Evolutionary conservation across 2,797 vertebrate species (phyloP), one percentile per base, ranked within the genome.

Genomic region (Tinamus major): DNA sequence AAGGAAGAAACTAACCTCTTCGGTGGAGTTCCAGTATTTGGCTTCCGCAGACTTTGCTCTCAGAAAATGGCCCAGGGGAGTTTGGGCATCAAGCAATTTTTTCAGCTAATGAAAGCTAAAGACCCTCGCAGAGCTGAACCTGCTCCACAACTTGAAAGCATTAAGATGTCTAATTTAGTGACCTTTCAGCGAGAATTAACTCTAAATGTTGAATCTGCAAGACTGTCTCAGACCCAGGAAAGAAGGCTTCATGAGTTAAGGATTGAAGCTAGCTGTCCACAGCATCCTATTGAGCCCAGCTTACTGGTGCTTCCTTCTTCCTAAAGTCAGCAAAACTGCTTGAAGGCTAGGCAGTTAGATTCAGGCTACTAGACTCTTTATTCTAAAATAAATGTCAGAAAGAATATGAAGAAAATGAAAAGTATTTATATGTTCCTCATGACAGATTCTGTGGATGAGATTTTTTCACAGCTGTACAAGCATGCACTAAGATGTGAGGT

Each of bases 241-340:
- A 9, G 16, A 55, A 55, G 6, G 13, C 5, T 24, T 17, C 0
- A 0, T 29, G 53, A 31, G 12, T 18, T 1, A 1, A 39, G 31
- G 58, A 18, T 0, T 0, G 33, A 7, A 8, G 23, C 42, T 46
- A 39, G 26, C 31, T 56, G 48, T 12, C n/a, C 42, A 29, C 21
- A 74, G 61, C 21, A 46, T 37, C 55, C 33, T 15, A 53, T 6
- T 0, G 0, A 61, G 6, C 7, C 5, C 19, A 16, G 29, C 29
- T 53, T 17, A 13, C 51, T 53, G 8, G 27, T 53, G 51, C 51
- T 55, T 2, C 23, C 39, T 44, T 76, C 41, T 88, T 92, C 49
- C 10, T 78, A 62, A 33, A 42, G 33, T 20, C n/a, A 82, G 13
- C 2, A n/a, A 46, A 13, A 4, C 0, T 2, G 20, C 14, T 55